Base-by-base conservation (phyloP, 1,140 invertebrate species). In the Chironomus striatipennis region DNA sequence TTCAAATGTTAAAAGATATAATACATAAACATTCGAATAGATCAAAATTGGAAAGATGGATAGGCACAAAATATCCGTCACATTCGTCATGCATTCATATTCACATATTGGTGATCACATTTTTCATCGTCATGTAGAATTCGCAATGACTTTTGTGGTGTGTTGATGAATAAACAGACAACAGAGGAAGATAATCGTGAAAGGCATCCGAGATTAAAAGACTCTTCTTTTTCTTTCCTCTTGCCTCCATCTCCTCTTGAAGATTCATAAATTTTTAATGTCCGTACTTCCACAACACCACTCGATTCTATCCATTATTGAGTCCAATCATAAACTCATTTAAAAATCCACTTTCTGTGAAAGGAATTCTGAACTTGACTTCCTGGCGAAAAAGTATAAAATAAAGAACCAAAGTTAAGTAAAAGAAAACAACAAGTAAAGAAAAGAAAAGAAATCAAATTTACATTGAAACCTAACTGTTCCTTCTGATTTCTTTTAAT, bases 401-500 rank as follows among this genome's bases (percentile, higher is more conserved):
- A 10, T 10, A 15, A 47, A 47, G 8, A 57, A 57, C 4, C 12
- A 57, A n/a, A 57, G 47, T 34, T 34, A 34, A 34, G 24, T 34
- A 34, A 34, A 34, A 34, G 24, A 34, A 34, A 34, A 34, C 24
- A 34, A 34, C 47, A 57, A n/a, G 47, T 57, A 15, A n/a, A 57
- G 47, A 57, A 15, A 57, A n/a, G n/a, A n/a, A 47, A 47, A 57
- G 47, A 57, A 57, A 57, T 34, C 12, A 57, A 57, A 57, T 57
- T 57, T 57, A 57, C 47, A 57, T 57, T 57, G 47, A 57, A 57
- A 34, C 24, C 47, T 57, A 57, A 57, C 47, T 57, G 47, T 57
- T 57, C 47, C 47, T n/a, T 57, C 47, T n/a, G 47, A 57, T 57
- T 57, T 57, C 47, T 57, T 57, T 57, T 57, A 57, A 57, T 57